Evolutionary conservation across 1,140 invertebrate species (phyloP), one percentile per base, ranked within the genome.

Genomic region (Rhopalosiphum padi): DNA sequence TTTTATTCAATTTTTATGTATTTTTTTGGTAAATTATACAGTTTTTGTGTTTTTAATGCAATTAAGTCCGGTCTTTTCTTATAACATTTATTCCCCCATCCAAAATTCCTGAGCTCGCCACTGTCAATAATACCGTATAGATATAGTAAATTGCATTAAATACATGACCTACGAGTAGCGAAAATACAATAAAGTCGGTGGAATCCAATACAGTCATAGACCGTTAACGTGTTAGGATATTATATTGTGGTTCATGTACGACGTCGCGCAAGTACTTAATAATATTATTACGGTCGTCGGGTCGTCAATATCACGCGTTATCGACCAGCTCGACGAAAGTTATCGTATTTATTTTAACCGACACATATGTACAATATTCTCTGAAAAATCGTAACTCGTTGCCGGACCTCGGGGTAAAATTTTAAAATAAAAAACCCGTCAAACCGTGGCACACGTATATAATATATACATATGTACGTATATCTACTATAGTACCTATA

Each of bases 201-300:
- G n/a, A 77, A n/a, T 77, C n/a, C 30, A 77, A n/a, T 21, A 18
- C 60, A 77, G 60, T 77, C n/a, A 77, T 77, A 15, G 60, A 77
- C 30, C 60, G 60, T 77, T 77, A 77, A 77, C n/a, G 5, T n/a
- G 15, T 77, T 15, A 77, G n/a, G 60, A 77, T n/a, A 51, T 18
- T 51, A 51, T n/a, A n/a, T 77, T n/a, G n/a, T 77, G 60, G 60
- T 77, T n/a, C 60, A 30, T n/a, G 60, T 68, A 68, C 60, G 30
- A 15, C 30, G 60, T 77, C 30, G n/a, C 30, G 15, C 0, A n/a
- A 77, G 60, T 77, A 77, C 30, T 77, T n/a, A 77, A 77, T 77
- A 77, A 77, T 77, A 77, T 77, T 77, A 77, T 77, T 77, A 77
- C 60, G n/a, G 60, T 77, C 60, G n/a, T 77, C 60, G n/a, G 60